Evolutionary conservation across 2,113 vertebrate species (phyloP), one percentile per base, ranked within the genome.

Genomic region (Tinamus guttatus): DNA sequence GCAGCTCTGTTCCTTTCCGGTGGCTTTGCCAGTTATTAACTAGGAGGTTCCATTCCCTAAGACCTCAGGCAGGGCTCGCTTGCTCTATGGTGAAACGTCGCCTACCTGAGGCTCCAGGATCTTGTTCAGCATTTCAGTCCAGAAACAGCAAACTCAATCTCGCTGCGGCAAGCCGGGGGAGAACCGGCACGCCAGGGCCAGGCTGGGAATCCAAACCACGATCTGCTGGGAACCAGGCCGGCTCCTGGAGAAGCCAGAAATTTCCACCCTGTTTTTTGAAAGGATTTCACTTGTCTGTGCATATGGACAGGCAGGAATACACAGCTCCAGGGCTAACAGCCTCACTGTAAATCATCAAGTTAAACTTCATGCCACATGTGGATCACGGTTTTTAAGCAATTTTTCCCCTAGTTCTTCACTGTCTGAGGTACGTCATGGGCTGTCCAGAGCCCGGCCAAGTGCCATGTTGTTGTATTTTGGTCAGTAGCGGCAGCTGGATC

Each of bases 141-240:
- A 98, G 98, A 98, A 98, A 98, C 97, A 98, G 98, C 98, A 98
- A 98, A 98, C 90, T 97, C 96, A 98, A 97, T 98, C 97, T 97
- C 93, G 95, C 97, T 97, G 96, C 96, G 96, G 97, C 98, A 98
- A 96, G 97, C 96, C 64, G 81, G 83, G 96, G 96, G 93, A 85
- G 91, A 97, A 96, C 52, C 94, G 94, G 96, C 97, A 97, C 97
- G 97, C 97, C 97, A 98, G 82, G 88, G 95, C 85, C 82, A 93
- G 96, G 86, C 95, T 47, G 76, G 94, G 89, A 83, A 94, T 98
- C 97, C 97, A 98, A 98, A 98, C 98, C 98, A 98, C 93, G 87
- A 96, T 93, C 77, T 6, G 89, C 93, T 98, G 97, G 97, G 98
- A 97, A 95, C 71, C 60, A 94, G 95, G 96, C 77, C 0, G 11